Conservation (phyloP, 2,797 vertebrate species). For the Hippocampus kuda region DNA sequence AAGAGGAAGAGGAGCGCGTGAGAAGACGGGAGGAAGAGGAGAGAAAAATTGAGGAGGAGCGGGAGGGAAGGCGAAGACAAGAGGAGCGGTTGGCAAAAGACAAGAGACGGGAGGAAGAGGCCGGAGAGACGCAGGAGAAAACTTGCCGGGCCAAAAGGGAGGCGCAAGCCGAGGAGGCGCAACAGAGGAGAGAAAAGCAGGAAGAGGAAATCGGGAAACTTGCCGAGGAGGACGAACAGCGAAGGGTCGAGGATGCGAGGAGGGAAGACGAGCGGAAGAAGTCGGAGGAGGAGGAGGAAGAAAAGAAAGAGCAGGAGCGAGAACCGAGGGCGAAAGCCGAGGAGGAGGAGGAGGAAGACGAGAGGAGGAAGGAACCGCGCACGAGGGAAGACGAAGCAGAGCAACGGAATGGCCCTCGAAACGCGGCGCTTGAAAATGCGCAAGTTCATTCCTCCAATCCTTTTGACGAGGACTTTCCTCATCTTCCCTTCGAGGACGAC, state of each 20-base stretch:
- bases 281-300: neutral
- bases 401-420: neutral
- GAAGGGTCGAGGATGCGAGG: neutral
- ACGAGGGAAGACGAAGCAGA: conserved; percentile 4
- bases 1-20: neutral
- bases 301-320: neutral
- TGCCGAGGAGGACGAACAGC: neutral
- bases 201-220: neutral
- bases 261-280: neutral
- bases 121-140: neutral
- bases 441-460: conserved; percentile 30
- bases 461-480: conserved; percentile 40
- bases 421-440: neutral
- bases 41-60: too few relatives aligned
- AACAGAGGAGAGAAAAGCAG: neutral
- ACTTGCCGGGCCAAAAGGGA: neutral
- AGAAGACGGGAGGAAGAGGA: conserved; percentile 2
- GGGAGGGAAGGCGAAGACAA: too few relatives aligned
- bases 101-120: neutral
- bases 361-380: conserved; percentile 4
- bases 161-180: neutral
- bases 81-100: conserved; percentile 1
- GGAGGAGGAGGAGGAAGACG: neutral
- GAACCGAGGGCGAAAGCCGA: neutral
- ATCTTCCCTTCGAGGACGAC: conserved; percentile 32